Evolutionary conservation across 2,888 invertebrate species (phyloP).

Genomic region (Cantharis lateralis): DNA sequence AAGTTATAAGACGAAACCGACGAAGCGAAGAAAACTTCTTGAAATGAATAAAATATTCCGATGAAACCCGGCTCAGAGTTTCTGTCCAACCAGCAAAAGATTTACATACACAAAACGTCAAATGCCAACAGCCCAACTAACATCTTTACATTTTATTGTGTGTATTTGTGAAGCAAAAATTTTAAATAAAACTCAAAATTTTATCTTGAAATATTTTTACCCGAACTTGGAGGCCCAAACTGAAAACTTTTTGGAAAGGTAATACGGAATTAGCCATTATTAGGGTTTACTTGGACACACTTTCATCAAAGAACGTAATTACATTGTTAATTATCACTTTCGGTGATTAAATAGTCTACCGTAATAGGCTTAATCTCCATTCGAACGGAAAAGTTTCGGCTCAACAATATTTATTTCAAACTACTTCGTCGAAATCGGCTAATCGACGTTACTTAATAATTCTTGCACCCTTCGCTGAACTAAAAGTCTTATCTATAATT

Average conservation of each 20-base stretch:
- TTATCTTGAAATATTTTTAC: neutral
- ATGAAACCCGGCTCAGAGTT: conserved; percentile 36
- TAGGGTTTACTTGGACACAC: neutral
- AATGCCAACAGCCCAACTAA: conserved; percentile 36
- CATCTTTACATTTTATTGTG: conserved; percentile 31
- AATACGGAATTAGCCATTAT: neutral
- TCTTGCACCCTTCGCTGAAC: neutral
- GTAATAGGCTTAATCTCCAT: neutral
- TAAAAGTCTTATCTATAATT: neutral
- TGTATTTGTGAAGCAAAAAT: neutral
- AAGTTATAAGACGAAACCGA: conserved; percentile 24
- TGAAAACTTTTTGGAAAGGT: too few relatives aligned
- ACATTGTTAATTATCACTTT: neutral
- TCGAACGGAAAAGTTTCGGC: neutral
- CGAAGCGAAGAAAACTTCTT: conserved; percentile 40
- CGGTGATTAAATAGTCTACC: neutral
- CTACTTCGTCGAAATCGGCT: neutral
- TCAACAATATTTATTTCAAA: neutral
- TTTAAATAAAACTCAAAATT: neutral
- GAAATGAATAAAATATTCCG: conserved; percentile 41
- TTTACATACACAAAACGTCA: conserved; percentile 43
- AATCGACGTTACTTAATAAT: neutral
- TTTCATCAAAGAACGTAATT: neutral
- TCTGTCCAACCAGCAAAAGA: conserved; percentile 36
- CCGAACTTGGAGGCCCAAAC: too few relatives aligned